phyloP scores from a whole-genome alignment of 2,888 invertebrate species.

The Tiliacea citrago region DNA sequence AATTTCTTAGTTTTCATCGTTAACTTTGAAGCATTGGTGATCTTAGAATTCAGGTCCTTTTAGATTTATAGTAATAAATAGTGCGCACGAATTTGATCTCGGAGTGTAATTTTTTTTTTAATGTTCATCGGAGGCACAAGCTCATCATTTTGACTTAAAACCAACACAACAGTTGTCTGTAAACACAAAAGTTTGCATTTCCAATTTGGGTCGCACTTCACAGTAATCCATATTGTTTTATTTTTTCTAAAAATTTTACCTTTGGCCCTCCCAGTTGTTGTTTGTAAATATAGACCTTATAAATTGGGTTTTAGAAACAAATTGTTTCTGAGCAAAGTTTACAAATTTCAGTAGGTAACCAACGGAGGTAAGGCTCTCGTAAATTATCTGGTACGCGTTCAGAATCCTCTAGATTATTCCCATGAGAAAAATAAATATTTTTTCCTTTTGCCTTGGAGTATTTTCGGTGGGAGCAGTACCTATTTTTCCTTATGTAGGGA shows the following conservation, averaged over 20 bases:
- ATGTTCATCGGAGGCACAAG: not conserved
- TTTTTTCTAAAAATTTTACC: conserved; percentile 25
- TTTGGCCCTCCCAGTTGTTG: conserved; percentile 33
- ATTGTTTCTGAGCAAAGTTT: conserved; percentile 58
- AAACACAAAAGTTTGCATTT: conserved; percentile 32
- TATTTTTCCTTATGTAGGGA: conserved; percentile 7
- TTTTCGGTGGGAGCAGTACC: conserved; percentile 12
- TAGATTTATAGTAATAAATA: not conserved
- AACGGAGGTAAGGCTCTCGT: conserved; percentile 42
- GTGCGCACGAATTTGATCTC: not conserved
- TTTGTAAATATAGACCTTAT: conserved; percentile 48
- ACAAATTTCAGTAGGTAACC: conserved; percentile 52
- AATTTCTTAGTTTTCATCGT: not conserved
- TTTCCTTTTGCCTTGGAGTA: conserved; percentile 40
- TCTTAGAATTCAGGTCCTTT: not conserved
- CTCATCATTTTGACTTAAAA: conserved; percentile 1
- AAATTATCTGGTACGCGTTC: conserved; percentile 55
- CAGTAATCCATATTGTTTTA: conserved; percentile 37
- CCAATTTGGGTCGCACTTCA: conserved; percentile 23
- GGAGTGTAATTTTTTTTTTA: not conserved
- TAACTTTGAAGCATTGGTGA: not conserved
- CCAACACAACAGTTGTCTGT: conserved; percentile 1
- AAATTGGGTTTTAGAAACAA: conserved; percentile 56
- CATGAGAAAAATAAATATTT: conserved; percentile 54
- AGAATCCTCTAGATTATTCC: conserved; percentile 58